Conservation (phyloP, 2,113 vertebrate species). For the Orycteropus afer region DNA sequence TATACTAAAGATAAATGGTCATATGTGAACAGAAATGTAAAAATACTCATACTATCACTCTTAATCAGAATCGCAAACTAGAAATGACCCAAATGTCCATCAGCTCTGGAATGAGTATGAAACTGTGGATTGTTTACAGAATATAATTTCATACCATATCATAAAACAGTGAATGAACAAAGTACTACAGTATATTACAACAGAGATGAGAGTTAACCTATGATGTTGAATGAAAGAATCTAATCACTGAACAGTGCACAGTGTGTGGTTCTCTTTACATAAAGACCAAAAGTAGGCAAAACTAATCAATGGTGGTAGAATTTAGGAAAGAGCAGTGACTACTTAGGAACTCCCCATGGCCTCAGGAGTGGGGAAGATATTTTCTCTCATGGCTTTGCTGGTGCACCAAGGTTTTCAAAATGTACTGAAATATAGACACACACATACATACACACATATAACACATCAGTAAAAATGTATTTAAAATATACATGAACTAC, state of each 20-base stretch:
- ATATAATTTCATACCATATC: not conserved
- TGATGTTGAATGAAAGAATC: fast-evolving
- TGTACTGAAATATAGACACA: not conserved
- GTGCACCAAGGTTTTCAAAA: not conserved
- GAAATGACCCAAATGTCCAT: not conserved
- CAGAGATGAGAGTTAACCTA: no score
- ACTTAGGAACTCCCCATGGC: no score
- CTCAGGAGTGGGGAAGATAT: not conserved
- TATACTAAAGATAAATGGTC: not conserved
- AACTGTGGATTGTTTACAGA: no score
- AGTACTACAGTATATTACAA: fast-evolving
- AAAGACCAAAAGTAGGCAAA: not conserved
- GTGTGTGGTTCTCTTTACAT: no score
- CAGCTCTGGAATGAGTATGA: not conserved
- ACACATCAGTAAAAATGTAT: not conserved
- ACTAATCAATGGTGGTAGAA: no score
- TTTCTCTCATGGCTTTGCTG: not conserved
- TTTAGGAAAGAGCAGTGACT: fast-evolving
- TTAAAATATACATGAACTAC: not conserved
- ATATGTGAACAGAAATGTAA: not conserved
- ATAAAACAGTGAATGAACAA: fast-evolving
- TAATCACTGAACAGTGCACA: not conserved
- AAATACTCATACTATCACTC: not conserved
- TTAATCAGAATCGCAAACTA: not conserved
- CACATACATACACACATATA: no score